Percentiles rank a stretch among this genome's conserved stretches.
Evolutionary conservation across 2,888 invertebrate species (phyloP).

Genomic region (Stegophylla sp.): DNA sequence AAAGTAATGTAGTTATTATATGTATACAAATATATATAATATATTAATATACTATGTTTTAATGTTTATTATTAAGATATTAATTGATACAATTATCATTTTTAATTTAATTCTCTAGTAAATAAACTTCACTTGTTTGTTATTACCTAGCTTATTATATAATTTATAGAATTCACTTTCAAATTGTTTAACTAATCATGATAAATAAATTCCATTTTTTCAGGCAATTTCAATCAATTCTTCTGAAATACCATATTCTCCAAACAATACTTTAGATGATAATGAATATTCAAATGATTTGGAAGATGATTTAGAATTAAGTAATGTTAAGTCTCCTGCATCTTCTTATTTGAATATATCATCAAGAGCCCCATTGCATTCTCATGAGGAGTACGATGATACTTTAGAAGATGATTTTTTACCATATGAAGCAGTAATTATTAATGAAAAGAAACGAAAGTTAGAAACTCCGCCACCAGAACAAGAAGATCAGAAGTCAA

Average conservation of each 20-base stretch:
- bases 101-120: no score
- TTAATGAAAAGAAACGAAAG: constrained; percentile 36
- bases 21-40: no score
- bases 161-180: no score
- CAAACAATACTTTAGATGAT: constrained; percentile 32
- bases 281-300: constrained; percentile 42
- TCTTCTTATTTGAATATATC: constrained; percentile 50
- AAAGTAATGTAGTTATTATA: no score
- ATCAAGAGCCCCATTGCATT: constrained; percentile 49
- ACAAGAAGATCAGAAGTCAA: constrained; percentile 19
- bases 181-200: no score
- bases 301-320: constrained; percentile 35
- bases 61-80: no score
- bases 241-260: constrained; percentile 45
- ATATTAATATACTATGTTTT: no score
- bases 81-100: no score
- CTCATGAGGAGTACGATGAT: constrained; percentile 9
- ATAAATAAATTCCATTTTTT: not conserved
- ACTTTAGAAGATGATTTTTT: constrained; percentile 24
- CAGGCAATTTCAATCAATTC: constrained; percentile 20
- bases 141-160: no score
- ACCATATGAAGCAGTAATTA: not conserved
- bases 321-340: constrained; percentile 27
- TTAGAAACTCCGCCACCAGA: not conserved
- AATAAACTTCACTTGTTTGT: no score